phyloP scores from a whole-genome alignment of 2,797 vertebrate species.

The Eulemur rubriventer region DNA sequence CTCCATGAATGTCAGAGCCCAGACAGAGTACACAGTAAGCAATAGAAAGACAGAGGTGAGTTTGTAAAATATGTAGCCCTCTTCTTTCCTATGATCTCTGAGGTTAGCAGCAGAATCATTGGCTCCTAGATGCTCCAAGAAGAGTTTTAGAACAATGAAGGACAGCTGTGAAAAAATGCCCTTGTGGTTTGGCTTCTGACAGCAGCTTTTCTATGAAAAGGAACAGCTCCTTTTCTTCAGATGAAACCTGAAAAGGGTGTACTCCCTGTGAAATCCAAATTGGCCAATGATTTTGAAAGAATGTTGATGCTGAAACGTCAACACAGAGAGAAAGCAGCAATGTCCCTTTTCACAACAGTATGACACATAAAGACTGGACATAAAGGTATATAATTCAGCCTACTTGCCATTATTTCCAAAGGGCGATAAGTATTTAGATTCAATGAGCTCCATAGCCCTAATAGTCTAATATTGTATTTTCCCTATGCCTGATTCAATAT shows the following conservation, averaged over 20 bases:
- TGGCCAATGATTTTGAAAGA: slow-evolving; percentile 1
- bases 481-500: background rate
- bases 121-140: background rate
- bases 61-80: background rate
- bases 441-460: background rate
- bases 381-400: background rate
- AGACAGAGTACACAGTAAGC: background rate
- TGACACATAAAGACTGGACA: background rate
- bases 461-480: background rate
- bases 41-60: background rate
- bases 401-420: background rate
- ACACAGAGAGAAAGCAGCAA: background rate
- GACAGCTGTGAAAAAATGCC: slow-evolving; percentile 22
- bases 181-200: background rate
- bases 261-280: background rate
- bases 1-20: background rate
- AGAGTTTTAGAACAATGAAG: background rate
- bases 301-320: background rate
- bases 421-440: background rate
- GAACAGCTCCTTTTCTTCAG: slow-evolving; percentile 30
- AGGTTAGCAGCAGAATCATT: background rate
- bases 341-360: background rate
- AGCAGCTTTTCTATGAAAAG: slow-evolving; percentile 11
- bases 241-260: slow-evolving; percentile 1
- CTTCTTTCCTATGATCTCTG: background rate